phyloP scores from a whole-genome alignment of 2,113 vertebrate species.

The Laterallus jamaicensis region DNA sequence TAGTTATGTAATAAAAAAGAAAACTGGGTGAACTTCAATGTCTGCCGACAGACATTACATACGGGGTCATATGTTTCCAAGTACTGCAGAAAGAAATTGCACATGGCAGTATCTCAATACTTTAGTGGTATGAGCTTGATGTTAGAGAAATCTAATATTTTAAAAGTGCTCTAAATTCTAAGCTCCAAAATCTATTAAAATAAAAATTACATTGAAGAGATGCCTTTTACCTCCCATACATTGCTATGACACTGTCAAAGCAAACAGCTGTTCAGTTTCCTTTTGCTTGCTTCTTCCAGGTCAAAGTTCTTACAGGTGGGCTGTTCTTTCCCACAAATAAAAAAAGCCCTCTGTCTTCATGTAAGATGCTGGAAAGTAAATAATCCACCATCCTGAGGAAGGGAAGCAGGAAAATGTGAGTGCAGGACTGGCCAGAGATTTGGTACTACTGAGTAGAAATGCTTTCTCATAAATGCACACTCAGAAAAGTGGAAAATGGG shows the following conservation, averaged over 20 bases:
- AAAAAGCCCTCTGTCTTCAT: not conserved
- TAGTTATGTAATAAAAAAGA: not conserved
- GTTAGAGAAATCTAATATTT: not conserved
- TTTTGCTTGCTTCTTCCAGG: not conserved
- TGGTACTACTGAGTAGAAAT: not conserved
- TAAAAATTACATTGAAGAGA: not conserved
- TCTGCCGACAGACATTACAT: not conserved
- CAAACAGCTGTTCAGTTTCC: not conserved
- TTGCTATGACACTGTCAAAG: not conserved
- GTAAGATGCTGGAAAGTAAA: not conserved
- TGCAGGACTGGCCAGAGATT: not conserved
- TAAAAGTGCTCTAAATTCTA: not conserved
- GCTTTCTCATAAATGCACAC: not conserved
- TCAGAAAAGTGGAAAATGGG: not conserved
- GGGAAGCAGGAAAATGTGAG: not conserved
- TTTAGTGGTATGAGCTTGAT: not conserved
- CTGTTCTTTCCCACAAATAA: not conserved
- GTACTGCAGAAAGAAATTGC: not conserved
- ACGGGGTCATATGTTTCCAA: not conserved
- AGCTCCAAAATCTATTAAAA: not conserved
- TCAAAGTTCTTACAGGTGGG: not conserved
- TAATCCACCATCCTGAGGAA: not conserved
- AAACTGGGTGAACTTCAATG: not conserved
- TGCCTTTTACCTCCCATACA: not conserved
- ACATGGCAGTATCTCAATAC: not conserved